These are phyloP conservation scores for Leucania comma DNA, from an alignment of 2,888 invertebrate species.

Conservation along the genomic window DNA sequence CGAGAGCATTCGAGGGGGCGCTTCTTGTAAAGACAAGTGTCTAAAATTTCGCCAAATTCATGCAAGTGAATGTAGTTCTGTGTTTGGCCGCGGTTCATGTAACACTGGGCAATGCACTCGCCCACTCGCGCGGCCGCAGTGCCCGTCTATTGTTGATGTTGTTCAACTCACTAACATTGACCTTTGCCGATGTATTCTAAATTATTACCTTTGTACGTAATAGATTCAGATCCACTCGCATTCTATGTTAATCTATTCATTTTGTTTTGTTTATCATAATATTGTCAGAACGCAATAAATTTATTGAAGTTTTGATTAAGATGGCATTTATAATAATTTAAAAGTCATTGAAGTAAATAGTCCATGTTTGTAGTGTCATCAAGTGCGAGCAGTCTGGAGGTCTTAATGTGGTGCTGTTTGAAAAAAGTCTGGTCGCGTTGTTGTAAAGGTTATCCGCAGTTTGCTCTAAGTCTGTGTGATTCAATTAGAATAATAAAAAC, in stretches of 20 bases:
- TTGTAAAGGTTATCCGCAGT: slow-evolving; percentile 12
- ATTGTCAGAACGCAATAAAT: neutral
- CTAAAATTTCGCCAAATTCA: slow-evolving; percentile 3
- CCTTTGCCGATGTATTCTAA: slow-evolving; percentile 31
- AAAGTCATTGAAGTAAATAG: slow-evolving; percentile 12
- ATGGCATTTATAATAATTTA: slow-evolving; percentile 17
- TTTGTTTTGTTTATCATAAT: slow-evolving; percentile 4
- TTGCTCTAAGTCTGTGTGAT: neutral
- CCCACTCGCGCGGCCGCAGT: slow-evolving; percentile 38
- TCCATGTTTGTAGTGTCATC: slow-evolving; percentile 16
- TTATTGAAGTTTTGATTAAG: slow-evolving; percentile 8
- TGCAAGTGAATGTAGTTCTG: neutral
- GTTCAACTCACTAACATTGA: slow-evolving; percentile 44
- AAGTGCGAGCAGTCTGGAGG: slow-evolving; percentile 21
- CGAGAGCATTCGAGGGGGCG: neutral
- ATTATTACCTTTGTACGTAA: slow-evolving; percentile 21
- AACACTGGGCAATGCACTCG: slow-evolving; percentile 12
- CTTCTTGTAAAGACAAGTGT: neutral
- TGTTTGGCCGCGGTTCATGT: neutral
- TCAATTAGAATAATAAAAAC: neutral
- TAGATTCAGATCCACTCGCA: slow-evolving; percentile 22
- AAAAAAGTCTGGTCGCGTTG: neutral
- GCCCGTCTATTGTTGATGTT: slow-evolving; percentile 40
- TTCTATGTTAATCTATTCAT: slow-evolving; percentile 23
- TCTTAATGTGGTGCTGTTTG: neutral